Conservation (phyloP, 2,113 vertebrate species). For the Ascaphus truei region DNA sequence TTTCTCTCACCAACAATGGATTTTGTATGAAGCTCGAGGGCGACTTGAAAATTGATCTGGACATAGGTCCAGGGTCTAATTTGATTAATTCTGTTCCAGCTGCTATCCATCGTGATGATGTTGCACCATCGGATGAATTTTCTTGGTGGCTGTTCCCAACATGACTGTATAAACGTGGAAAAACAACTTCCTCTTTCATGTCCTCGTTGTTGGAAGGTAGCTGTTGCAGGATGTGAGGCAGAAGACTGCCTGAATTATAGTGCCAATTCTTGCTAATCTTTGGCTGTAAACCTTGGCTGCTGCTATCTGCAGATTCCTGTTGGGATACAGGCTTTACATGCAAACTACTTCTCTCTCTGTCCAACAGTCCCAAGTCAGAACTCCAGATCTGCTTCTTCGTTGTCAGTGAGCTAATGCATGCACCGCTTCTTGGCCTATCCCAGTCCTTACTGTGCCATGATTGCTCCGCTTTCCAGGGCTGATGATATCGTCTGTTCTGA, state of each 20-base stretch:
- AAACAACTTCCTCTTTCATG: neutral
- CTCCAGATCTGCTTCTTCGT: neutral
- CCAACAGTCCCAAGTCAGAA: neutral
- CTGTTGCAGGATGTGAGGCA: neutral
- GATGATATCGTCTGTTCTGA: neutral
- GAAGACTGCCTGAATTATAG: too few species aligned
- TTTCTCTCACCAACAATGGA: neutral
- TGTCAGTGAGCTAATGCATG: too few species aligned
- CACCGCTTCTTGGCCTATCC: too few species aligned
- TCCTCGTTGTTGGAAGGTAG: neutral
- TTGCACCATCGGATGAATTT: neutral
- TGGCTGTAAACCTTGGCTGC: neutral
- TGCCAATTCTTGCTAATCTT: neutral
- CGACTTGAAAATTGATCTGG: neutral
- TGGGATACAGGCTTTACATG: neutral
- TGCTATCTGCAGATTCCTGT: neutral
- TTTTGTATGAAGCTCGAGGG: neutral
- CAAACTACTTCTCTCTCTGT: neutral
- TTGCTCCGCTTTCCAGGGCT: neutral
- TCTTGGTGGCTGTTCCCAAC: neutral
- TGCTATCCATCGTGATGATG: neutral
- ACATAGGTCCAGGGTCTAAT: neutral
- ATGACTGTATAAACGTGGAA: neutral
- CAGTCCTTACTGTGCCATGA: too few species aligned
- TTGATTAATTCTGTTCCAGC: slow-evolving; percentile 2